A percentile compares a stretch with the other conserved stretches of the same genome.
Conservation (phyloP, 2,113 vertebrate species). For the Thunnus maccoyii region DNA sequence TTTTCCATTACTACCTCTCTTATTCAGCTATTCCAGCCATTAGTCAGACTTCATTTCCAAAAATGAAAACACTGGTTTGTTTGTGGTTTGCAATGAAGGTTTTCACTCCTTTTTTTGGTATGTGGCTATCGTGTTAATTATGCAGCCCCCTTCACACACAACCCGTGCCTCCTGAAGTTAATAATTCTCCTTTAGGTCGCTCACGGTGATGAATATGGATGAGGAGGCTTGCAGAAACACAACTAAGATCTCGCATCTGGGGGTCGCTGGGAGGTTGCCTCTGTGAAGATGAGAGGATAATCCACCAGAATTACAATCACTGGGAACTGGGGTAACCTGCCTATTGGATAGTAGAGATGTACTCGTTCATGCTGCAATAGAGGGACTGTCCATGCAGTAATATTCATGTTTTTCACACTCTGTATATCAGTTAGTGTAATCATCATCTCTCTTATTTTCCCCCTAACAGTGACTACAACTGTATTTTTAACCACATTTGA, state of each 20-base stretch:
- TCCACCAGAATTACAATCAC: conserved; percentile 33
- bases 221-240: conserved; percentile 28
- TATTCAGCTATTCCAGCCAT: conserved; percentile 20
- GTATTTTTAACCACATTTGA: background rate
- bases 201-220: conserved; percentile 54
- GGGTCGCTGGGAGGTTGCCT: conserved; percentile 37
- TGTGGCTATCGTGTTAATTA: conserved; percentile 45
- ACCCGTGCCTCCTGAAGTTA: conserved; percentile 22
- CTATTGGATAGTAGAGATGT: background rate
- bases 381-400: background rate
- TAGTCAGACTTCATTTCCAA: background rate
- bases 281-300: conserved; percentile 34
- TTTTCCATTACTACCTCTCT: conserved; percentile 69
- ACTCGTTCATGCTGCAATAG: background rate
- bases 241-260: conserved; percentile 29
- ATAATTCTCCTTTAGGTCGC: conserved; percentile 19
- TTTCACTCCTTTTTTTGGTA: background rate
- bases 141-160: conserved; percentile 23
- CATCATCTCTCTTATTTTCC: too few species aligned
- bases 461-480: too few species aligned
- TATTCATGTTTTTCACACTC: background rate
- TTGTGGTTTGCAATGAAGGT: background rate
- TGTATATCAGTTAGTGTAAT: background rate
- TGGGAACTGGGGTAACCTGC: background rate
- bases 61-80: conserved; percentile 34